phyloP scores from a whole-genome alignment of 53 echinoderm and acorn worm genomes.

The Antedon mediterranea region DNA sequence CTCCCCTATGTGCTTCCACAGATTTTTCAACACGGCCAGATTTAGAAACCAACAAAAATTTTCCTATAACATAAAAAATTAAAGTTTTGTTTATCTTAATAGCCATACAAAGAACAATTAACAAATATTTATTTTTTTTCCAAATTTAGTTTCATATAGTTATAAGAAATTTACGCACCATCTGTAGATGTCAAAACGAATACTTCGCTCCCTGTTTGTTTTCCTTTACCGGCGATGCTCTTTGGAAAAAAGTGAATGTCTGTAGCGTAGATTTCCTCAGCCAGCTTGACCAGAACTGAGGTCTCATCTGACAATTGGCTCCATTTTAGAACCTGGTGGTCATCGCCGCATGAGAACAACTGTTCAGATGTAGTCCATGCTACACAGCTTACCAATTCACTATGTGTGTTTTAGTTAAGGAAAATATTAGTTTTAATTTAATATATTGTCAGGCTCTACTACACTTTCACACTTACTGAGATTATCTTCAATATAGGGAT shows the following conservation, averaged over 20 bases:
- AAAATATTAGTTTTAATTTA: background rate
- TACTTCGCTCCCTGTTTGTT: slow-evolving; percentile 77
- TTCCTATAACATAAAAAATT: slow-evolving; percentile 36
- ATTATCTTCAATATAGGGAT: too few species aligned
- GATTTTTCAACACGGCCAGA: slow-evolving; percentile 96
- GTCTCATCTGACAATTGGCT: slow-evolving; percentile 90
- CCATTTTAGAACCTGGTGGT: slow-evolving; percentile 94
- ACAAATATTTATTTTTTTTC: too few species aligned
- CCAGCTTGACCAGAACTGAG: slow-evolving; percentile 64
- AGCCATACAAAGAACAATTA: too few species aligned
- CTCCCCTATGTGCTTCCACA: slow-evolving; percentile 91
- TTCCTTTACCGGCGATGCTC: slow-evolving; percentile 69
- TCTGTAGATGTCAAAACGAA: slow-evolving; percentile 93
- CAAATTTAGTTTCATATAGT: too few species aligned
- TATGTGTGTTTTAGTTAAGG: slow-evolving; percentile 37
- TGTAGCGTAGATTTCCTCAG: slow-evolving; percentile 90
- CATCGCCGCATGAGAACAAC: slow-evolving; percentile 95
- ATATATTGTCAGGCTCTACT: too few species aligned
- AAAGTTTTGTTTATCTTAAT: too few species aligned
- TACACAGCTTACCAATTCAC: slow-evolving; percentile 89
- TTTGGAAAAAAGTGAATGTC: slow-evolving; percentile 95
- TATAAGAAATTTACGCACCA: too few species aligned
- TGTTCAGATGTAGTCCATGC: slow-evolving; percentile 97
- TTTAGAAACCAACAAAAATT: slow-evolving; percentile 80
- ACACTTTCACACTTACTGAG: too few species aligned